phyloP scores from a whole-genome alignment of 2,113 vertebrate species.

The Catharus bicknelli region DNA sequence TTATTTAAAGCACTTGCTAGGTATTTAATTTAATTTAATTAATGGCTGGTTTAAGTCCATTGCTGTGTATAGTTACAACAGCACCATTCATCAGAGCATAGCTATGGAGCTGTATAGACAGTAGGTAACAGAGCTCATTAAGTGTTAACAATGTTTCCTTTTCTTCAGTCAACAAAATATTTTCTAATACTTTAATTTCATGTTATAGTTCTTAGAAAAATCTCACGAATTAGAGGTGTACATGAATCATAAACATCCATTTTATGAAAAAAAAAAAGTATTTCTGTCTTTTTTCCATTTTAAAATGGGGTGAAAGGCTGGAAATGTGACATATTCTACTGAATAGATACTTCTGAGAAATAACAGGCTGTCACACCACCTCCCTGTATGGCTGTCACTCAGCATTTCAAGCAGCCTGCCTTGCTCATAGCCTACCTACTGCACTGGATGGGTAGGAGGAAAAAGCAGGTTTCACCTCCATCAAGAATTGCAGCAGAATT shows the following conservation, averaged over 20 bases:
- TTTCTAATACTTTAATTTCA: not conserved
- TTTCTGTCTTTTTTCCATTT: not conserved
- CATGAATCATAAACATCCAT: not conserved
- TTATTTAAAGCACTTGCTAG: not conserved
- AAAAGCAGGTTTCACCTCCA: not conserved
- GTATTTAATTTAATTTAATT: not conserved
- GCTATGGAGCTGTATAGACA: not conserved
- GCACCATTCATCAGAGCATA: not conserved
- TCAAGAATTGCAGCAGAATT: not conserved
- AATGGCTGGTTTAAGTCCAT: not conserved
- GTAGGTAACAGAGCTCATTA: not conserved
- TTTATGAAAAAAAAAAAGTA: not conserved
- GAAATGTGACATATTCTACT: constrained; percentile 4
- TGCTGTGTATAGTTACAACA: not conserved
- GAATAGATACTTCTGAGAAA: constrained; percentile 39
- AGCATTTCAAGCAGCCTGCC: not conserved
- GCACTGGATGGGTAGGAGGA: not conserved
- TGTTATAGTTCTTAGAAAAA: not conserved
- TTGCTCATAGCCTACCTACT: not conserved
- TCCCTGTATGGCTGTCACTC: constrained; percentile 27
- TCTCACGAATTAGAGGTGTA: not conserved
- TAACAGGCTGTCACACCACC: constrained; percentile 37
- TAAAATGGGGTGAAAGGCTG: constrained; percentile 11
- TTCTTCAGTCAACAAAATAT: not conserved
- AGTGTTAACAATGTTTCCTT: not conserved